Conservation (phyloP, 2,888 invertebrate genomes). For the Corythucha ciliata region DNA sequence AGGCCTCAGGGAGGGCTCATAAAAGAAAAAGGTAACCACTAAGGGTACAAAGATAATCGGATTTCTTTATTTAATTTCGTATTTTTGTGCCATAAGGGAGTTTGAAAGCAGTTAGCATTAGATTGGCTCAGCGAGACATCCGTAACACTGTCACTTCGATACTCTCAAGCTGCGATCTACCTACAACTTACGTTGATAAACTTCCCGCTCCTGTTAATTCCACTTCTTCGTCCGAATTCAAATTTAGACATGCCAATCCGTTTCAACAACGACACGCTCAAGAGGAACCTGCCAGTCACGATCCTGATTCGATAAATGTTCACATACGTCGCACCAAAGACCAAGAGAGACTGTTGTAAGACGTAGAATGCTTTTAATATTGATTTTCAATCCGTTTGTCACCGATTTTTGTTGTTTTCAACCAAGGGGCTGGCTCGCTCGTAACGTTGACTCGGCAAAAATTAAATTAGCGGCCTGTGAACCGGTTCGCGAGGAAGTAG, state of each 20-base stretch:
- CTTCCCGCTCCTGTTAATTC: slow-evolving; percentile 43
- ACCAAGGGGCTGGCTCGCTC: slow-evolving; percentile 66
- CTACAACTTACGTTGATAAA: slow-evolving; percentile 78
- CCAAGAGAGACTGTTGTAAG: too few species aligned
- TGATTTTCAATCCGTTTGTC: too few species aligned
- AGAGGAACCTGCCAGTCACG: too few species aligned
- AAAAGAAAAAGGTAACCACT: slow-evolving; percentile 27
- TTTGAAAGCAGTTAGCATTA: slow-evolving; percentile 65
- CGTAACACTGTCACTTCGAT: slow-evolving; percentile 65
- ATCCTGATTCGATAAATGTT: too few species aligned
- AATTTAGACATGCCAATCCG: too few species aligned
- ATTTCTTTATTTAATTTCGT: neutral
- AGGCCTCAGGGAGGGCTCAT: slow-evolving; percentile 48
- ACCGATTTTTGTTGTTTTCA: too few species aligned
- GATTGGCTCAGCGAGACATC: slow-evolving; percentile 57
- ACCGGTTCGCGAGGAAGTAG: slow-evolving; percentile 65
- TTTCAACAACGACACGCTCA: too few species aligned
- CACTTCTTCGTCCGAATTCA: too few species aligned
- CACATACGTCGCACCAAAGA: too few species aligned
- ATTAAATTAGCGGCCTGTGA: slow-evolving; percentile 54
- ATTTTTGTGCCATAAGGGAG: slow-evolving; percentile 43
- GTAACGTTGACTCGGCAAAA: slow-evolving; percentile 58
- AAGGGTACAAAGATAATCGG: neutral
- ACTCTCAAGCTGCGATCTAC: slow-evolving; percentile 68
- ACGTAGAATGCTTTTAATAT: too few species aligned